Conservation (phyloP, 2,113 vertebrate genomes). For the Burhinus bistriatus region DNA sequence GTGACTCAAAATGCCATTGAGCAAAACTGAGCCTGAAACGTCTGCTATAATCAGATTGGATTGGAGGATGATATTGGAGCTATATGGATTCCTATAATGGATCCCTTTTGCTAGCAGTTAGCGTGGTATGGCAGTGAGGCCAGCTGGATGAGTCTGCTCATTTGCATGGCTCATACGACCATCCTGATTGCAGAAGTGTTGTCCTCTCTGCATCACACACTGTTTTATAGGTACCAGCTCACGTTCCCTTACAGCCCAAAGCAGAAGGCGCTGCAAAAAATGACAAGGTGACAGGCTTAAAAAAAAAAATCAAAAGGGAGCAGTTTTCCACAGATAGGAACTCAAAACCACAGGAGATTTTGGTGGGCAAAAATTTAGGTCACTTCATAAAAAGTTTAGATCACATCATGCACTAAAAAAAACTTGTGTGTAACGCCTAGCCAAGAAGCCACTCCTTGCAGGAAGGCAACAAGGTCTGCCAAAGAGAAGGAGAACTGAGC, state of each 20-base stretch:
- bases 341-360: neutral
- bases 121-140: neutral
- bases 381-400: neutral
- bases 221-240: neutral
- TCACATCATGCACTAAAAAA: neutral
- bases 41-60: neutral
- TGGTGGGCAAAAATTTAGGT: neutral
- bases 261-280: neutral
- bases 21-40: neutral
- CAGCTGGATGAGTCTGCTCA: neutral
- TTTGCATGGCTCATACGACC: rapidly evolving
- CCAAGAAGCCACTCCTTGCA: neutral
- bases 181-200: neutral
- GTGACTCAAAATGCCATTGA: neutral
- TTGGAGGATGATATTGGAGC: neutral
- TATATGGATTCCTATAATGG: neutral
- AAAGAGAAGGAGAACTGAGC: neutral
- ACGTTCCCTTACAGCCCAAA: neutral
- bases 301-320: neutral
- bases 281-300: neutral
- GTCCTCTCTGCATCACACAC: neutral
- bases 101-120: neutral
- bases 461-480: neutral
- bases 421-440: neutral
- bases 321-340: rapidly evolving